phyloP scores from a whole-genome alignment of 1,140 invertebrate species.

The Drosophila watanabei region DNA sequence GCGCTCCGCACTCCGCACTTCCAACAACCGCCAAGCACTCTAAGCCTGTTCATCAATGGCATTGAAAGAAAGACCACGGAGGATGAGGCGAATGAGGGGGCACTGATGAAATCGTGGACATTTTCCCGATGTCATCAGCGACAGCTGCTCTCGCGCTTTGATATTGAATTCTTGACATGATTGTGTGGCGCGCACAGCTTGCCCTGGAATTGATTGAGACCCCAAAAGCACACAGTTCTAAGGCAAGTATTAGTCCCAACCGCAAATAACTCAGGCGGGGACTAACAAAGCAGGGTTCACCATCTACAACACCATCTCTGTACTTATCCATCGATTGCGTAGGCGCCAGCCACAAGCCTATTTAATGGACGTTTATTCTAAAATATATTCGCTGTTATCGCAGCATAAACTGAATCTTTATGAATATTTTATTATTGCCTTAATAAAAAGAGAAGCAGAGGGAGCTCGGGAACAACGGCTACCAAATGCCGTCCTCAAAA shows the following conservation, averaged over 20 bases:
- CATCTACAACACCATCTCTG: background rate
- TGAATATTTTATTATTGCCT: constrained; percentile 83
- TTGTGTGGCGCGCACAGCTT: constrained; percentile 72
- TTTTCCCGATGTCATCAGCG: constrained; percentile 69
- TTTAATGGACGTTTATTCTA: constrained; percentile 65
- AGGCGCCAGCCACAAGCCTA: constrained; percentile 17
- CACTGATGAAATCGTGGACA: constrained; percentile 25
- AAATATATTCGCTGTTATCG: constrained; percentile 58
- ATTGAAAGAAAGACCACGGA: constrained; percentile 31
- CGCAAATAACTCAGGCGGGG: constrained; percentile 52
- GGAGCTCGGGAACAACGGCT: constrained; percentile 30
- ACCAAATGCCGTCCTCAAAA: constrained; percentile 55
- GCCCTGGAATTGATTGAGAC: constrained; percentile 48
- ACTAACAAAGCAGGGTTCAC: constrained; percentile 54
- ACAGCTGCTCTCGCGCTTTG: constrained; percentile 73
- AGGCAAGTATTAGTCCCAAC: constrained; percentile 41
- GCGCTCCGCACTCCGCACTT: background rate
- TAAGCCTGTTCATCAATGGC: constrained; percentile 72
- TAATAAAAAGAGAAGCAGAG: constrained; percentile 61
- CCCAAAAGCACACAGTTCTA: constrained; percentile 13
- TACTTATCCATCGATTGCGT: constrained; percentile 17
- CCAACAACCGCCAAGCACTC: constrained; percentile 13
- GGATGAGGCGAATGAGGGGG: background rate
- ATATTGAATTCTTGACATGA: constrained; percentile 84
- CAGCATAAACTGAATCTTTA: constrained; percentile 75